Conservation (phyloP, 2,113 vertebrate genomes). For the Takifugu flavidus region DNA sequence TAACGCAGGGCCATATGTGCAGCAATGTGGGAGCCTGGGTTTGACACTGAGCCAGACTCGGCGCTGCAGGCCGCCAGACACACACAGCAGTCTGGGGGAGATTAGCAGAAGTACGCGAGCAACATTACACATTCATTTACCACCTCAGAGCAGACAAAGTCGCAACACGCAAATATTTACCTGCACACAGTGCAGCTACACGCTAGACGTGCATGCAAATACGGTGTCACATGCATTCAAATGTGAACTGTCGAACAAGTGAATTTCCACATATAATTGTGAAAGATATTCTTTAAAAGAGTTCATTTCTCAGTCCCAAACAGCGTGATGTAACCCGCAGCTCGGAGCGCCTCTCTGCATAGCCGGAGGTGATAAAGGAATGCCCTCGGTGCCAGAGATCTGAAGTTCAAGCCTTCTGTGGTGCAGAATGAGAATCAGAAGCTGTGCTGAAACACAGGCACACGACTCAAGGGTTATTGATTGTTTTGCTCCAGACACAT, state of each 20-base stretch:
- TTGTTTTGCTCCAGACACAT: neutral
- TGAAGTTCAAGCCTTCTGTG: neutral
- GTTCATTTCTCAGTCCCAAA: no score
- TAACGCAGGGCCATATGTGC: slow-evolving; percentile 63
- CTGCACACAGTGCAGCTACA: slow-evolving; percentile 6
- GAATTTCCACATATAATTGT: no score
- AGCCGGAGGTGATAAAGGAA: neutral
- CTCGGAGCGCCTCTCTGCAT: neutral
- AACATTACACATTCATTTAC: slow-evolving; percentile 49
- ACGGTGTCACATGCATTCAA: no score
- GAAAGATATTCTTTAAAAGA: no score
- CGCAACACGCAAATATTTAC: slow-evolving; percentile 15
- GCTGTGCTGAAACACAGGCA: neutral
- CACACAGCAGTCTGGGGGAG: slow-evolving; percentile 58
- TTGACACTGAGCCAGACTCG: slow-evolving; percentile 62
- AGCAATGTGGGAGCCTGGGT: slow-evolving; percentile 52
- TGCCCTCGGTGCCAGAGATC: neutral
- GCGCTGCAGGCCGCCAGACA: slow-evolving; percentile 64
- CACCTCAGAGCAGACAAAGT: slow-evolving; percentile 28
- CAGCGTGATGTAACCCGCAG: neutral
- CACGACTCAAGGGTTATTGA: neutral
- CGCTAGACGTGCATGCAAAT: no score
- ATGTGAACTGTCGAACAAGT: no score
- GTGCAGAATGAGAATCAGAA: neutral
- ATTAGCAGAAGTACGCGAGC: slow-evolving; percentile 43